Percentiles rank a stretch among this genome's conserved stretches.
These are phyloP conservation scores for Orthosia gracilis DNA, from an alignment of 2,888 invertebrate species.

Conservation along the genomic window DNA sequence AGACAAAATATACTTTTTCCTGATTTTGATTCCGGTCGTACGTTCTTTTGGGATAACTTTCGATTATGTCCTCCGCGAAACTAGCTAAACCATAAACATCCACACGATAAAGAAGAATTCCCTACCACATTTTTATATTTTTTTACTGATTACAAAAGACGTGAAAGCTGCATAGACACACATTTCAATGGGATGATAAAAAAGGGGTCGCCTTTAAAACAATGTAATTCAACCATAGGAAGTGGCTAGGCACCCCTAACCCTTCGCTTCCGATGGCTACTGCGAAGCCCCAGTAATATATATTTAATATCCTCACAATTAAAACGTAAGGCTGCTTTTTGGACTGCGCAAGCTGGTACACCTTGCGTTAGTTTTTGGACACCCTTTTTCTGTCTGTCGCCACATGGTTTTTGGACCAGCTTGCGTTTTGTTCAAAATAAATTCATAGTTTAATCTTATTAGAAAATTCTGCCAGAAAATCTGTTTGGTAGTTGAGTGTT, in stretches of 20 bases:
- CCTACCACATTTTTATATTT: neutral
- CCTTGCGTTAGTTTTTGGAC: neutral
- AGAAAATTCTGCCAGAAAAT: neutral
- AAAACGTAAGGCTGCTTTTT: conserved; percentile 39
- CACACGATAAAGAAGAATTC: neutral
- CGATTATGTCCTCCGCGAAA: no score
- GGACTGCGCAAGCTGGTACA: neutral
- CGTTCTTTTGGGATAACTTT: no score
- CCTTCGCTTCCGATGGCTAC: conserved; percentile 54
- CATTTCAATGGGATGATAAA: conserved; percentile 11
- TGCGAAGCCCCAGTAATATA: conserved; percentile 65
- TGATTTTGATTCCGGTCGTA: no score
- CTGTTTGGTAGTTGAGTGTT: neutral
- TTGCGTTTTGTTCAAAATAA: neutral
- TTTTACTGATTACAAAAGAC: neutral
- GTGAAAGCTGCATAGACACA: conserved; percentile 18
- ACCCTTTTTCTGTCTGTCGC: no score
- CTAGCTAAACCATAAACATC: no score
- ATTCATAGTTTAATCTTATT: no score
- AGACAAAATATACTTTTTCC: no score
- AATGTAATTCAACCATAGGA: conserved; percentile 57
- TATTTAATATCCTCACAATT: conserved; percentile 59
- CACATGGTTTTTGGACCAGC: neutral
- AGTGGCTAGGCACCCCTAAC: conserved; percentile 47
- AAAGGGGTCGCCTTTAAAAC: conserved; percentile 56